Percentiles rank a stretch among this genome's conserved stretches.
Conservation (phyloP, 2,797 vertebrate species). For the Smutsia gigantea region DNA sequence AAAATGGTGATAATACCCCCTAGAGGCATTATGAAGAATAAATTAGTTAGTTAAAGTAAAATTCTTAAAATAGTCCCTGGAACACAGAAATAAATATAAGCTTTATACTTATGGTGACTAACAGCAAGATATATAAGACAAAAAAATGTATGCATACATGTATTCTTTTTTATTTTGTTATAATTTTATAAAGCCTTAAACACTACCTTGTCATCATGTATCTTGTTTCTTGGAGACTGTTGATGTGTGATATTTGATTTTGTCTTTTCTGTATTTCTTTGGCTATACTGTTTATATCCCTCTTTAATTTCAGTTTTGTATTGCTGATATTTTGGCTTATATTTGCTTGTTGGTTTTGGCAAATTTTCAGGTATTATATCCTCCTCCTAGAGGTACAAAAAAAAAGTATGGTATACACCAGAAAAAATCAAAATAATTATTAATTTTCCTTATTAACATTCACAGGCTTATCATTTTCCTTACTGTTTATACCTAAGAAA, state of each 20-base stretch:
- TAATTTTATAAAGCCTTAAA: not conserved
- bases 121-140: not conserved
- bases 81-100: not conserved
- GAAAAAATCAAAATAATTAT: not conserved
- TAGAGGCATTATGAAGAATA: not conserved
- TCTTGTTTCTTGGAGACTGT: constrained; percentile 57
- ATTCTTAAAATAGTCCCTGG: not conserved
- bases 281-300: constrained; percentile 79
- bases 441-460: not conserved
- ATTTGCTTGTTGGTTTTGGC: constrained; percentile 74
- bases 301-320: constrained; percentile 81
- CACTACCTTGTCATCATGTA: constrained; percentile 68
- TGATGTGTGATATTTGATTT: constrained; percentile 6
- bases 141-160: not conserved
- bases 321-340: constrained; percentile 81
- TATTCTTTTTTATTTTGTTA: not conserved
- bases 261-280: constrained; percentile 73
- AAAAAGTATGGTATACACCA: constrained; percentile 38
- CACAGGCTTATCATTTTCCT: not conserved
- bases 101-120: not conserved
- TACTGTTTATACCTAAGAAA: not conserved
- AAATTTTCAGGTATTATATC: constrained; percentile 83
- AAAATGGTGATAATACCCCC: not conserved
- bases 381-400: constrained; percentile 75
- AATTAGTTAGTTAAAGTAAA: constrained; percentile 14